These are phyloP conservation scores for Drosophila eugracilis DNA, from an alignment of 1,140 invertebrate genomes.

Conservation along the genomic window DNA sequence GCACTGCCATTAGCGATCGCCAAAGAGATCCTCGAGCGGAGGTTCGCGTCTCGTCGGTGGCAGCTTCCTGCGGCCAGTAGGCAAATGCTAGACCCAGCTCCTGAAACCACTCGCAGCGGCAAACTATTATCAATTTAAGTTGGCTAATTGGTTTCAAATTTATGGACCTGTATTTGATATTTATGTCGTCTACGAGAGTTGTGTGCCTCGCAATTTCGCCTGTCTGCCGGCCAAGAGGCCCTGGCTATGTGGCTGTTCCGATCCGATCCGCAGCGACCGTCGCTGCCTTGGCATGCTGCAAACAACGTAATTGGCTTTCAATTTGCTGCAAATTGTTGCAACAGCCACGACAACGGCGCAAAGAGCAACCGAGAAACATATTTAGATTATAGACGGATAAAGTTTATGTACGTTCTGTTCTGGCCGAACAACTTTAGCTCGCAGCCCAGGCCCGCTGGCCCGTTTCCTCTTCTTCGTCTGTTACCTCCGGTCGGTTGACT, in stretches of 20 bases:
- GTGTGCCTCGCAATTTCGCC: conserved; percentile 39
- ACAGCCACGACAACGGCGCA: conserved; percentile 74
- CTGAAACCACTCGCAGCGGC: conserved; percentile 27
- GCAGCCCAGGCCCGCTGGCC: not conserved
- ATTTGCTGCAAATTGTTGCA: conserved; percentile 83
- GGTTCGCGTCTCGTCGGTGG: conserved; percentile 15
- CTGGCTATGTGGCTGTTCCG: conserved; percentile 9
- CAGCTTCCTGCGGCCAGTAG: conserved; percentile 61
- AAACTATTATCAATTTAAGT: conserved; percentile 84
- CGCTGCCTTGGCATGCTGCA: conserved; percentile 75
- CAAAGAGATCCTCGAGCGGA: conserved; percentile 27
- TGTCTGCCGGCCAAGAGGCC: conserved; percentile 8
- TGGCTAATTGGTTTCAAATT: conserved; percentile 84
- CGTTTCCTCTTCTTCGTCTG: conserved; percentile 8
- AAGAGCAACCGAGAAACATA: conserved; percentile 66
- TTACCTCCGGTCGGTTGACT: not conserved
- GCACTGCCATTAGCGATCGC: conserved; percentile 74
- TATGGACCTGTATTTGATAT: conserved; percentile 84
- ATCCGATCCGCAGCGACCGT: conserved; percentile 27
- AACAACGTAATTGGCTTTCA: conserved; percentile 84
- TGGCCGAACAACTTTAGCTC: conserved; percentile 27
- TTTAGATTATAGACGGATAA: conserved; percentile 84
- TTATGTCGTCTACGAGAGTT: conserved; percentile 73
- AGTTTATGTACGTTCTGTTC: conserved; percentile 79
- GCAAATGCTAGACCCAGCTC: conserved; percentile 66